Evolutionary conservation across 2,888 invertebrate species (phyloP).

Genomic region (Rhamnusium bicolor): DNA sequence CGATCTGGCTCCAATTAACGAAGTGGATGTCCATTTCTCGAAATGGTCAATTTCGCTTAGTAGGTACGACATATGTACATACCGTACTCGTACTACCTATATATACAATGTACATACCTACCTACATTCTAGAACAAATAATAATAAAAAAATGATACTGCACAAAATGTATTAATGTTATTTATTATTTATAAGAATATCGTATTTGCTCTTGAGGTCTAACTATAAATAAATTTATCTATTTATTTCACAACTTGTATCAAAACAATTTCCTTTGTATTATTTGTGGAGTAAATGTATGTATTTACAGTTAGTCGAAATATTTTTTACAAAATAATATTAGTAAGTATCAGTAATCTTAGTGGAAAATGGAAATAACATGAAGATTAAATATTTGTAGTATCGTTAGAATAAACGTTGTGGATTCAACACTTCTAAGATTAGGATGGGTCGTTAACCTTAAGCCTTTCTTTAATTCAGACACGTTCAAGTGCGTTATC

Average conservation of each 20-base stretch:
- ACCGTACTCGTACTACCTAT: too few relatives aligned
- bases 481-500: constrained; percentile 49
- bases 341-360: constrained; percentile 9
- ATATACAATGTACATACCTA: too few relatives aligned
- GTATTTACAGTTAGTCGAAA: constrained; percentile 13
- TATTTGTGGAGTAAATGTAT: neutral
- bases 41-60: too few relatives aligned
- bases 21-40: too few relatives aligned
- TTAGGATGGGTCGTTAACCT: constrained; percentile 65
- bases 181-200: neutral
- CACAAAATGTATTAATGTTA: neutral
- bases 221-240: constrained; percentile 7
- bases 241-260: neutral
- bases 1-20: too few relatives aligned
- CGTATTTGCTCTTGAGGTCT: neutral
- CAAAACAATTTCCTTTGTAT: constrained; percentile 17
- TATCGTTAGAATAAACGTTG: constrained; percentile 40
- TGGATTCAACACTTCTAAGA: constrained; percentile 62
- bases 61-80: too few relatives aligned
- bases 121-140: neutral
- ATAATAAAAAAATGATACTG: neutral
- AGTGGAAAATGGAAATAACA: constrained; percentile 28
- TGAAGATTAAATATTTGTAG: constrained; percentile 44
- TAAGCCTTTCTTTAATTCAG: constrained; percentile 55
- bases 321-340: constrained; percentile 22